phyloP scores from a whole-genome alignment of 2,888 invertebrate genomes.

The Rhodophaea formosa region DNA sequence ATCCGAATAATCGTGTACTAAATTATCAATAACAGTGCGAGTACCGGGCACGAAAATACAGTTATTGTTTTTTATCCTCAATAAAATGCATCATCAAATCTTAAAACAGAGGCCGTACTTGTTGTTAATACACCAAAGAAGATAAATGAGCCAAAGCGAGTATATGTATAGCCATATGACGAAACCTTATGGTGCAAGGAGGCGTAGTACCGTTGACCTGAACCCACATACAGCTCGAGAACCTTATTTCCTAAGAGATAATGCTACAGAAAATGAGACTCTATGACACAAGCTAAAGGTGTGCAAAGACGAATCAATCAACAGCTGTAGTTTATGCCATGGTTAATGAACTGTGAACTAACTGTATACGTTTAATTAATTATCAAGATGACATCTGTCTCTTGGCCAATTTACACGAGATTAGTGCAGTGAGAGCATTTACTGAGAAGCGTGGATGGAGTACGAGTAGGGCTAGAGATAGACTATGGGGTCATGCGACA shows the following conservation, averaged over 20 bases:
- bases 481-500: too few relatives aligned
- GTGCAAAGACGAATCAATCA: constrained; percentile 5
- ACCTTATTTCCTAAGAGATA: not conserved
- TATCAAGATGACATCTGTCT: constrained; percentile 34
- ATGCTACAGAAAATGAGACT: constrained; percentile 2
- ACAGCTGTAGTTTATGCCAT: constrained; percentile 23
- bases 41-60: too few relatives aligned
- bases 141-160: too few relatives aligned
- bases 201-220: constrained; percentile 41
- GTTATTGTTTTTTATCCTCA: not conserved
- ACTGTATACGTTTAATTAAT: constrained; percentile 41
- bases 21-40: too few relatives aligned
- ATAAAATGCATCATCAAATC: not conserved
- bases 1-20: too few relatives aligned
- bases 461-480: too few relatives aligned
- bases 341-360: constrained; percentile 39
- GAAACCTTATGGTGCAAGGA: constrained; percentile 34
- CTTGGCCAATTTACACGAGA: not conserved
- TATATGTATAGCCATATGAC: not conserved
- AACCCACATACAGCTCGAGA: constrained; percentile 8
- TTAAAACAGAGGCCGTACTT: not conserved
- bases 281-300: constrained; percentile 18
- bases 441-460: too few relatives aligned
- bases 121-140: not conserved
- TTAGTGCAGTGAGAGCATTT: not conserved